Conservation (phyloP, 2,113 vertebrate genomes). For the Urocitellus parryii region DNA sequence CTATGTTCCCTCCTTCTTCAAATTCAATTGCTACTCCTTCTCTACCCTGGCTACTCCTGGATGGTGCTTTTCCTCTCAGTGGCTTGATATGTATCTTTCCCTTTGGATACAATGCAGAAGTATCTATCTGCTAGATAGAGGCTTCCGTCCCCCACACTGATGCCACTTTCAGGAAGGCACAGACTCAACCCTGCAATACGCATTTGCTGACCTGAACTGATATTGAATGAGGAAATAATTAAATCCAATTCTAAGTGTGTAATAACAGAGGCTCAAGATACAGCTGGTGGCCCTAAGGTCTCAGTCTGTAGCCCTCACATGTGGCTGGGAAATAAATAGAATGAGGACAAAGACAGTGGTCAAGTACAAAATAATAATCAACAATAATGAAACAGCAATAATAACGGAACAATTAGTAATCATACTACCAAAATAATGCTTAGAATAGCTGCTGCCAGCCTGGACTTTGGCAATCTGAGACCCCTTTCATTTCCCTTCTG, state of each 20-base stretch:
- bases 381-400: not conserved
- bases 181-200: not conserved
- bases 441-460: not conserved
- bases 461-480: not conserved
- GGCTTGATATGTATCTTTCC: not conserved
- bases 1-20: accelerated
- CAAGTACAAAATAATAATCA: not conserved
- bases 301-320: not conserved
- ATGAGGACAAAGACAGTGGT: not conserved
- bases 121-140: not conserved
- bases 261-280: not conserved
- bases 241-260: not conserved
- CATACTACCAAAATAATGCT: not conserved
- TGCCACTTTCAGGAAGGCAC: not conserved
- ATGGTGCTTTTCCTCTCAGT: not conserved
- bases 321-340: not conserved
- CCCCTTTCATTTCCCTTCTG: not conserved
- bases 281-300: not conserved
- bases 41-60: not conserved
- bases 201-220: not conserved
- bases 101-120: not conserved
- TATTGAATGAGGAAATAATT: not conserved
- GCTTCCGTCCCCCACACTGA: accelerated
- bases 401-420: not conserved
- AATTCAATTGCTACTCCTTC: not conserved